These are phyloP conservation scores for Phlogophora meticulosa DNA, from an alignment of 2,888 invertebrate genomes.

Conservation along the genomic window DNA sequence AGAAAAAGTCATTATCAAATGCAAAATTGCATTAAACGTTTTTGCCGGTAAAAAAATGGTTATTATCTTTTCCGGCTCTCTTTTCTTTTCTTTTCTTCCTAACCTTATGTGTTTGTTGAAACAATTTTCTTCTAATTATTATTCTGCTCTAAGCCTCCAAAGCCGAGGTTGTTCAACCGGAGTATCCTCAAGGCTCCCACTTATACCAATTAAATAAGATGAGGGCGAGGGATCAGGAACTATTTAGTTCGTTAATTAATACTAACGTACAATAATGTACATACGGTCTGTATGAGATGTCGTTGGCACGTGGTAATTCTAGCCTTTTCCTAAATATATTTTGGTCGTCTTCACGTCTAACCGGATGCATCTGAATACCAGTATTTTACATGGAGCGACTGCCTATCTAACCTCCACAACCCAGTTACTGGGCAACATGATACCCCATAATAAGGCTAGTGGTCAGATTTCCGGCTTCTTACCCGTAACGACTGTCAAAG, in stretches of 20 bases:
- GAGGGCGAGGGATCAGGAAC: conserved; percentile 48
- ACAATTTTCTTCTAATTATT: conserved; percentile 21
- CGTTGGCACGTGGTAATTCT: background rate
- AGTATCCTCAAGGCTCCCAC: conserved; percentile 51
- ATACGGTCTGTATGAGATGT: background rate
- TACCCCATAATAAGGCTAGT: too few species aligned
- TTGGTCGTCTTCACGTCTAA: too few species aligned
- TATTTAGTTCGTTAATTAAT: conserved; percentile 53
- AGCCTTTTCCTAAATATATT: too few species aligned
- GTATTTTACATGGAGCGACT: too few species aligned
- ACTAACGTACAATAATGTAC: conserved; percentile 33
- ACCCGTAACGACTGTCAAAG: too few species aligned
- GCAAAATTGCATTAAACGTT: background rate
- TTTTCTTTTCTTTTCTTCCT: background rate
- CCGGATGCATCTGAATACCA: too few species aligned
- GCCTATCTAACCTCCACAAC: too few species aligned
- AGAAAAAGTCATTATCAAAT: background rate
- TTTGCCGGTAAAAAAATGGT: background rate
- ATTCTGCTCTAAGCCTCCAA: conserved; percentile 18
- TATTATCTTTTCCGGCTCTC: background rate
- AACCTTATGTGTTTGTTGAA: background rate
- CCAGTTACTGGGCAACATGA: too few species aligned
- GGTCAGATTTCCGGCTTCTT: too few species aligned
- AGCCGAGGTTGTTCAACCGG: conserved; percentile 41
- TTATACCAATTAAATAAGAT: conserved; percentile 53